These are phyloP conservation scores for Metridium senile DNA, from an alignment of 92 coral and sea anemone genomes.

Conservation along the genomic window DNA sequence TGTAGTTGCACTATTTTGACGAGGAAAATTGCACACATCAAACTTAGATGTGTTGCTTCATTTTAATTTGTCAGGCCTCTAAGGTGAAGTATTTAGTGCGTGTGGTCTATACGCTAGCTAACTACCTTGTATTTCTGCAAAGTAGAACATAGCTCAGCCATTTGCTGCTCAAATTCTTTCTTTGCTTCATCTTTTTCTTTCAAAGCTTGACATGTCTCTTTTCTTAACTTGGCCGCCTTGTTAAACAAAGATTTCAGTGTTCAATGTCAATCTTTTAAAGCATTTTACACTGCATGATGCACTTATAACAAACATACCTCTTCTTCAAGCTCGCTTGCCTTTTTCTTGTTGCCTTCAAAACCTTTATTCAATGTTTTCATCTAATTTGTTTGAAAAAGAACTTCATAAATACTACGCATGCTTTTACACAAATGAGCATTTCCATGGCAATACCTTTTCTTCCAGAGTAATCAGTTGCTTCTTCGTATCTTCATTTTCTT, in stretches of 20 bases:
- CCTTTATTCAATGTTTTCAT: conserved; percentile 13
- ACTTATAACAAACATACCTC: conserved; percentile 40
- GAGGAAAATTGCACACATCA: too few species aligned
- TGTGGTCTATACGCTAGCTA: background rate
- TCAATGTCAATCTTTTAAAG: too few species aligned
- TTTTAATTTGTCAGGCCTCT: too few species aligned
- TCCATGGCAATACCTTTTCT: too few species aligned
- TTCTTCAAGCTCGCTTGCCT: conserved; percentile 41
- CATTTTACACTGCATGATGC: background rate
- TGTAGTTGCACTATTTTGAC: too few species aligned
- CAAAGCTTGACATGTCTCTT: conserved; percentile 61
- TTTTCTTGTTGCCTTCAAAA: conserved; percentile 12
- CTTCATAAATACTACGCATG: background rate
- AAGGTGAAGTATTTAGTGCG: too few species aligned
- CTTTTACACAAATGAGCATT: background rate
- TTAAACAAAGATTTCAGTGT: background rate
- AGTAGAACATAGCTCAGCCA: conserved; percentile 90
- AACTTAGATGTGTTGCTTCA: too few species aligned
- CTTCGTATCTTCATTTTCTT: conserved; percentile 34
- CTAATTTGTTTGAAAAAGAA: background rate
- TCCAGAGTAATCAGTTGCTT: conserved; percentile 14
- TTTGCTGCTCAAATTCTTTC: conserved; percentile 73
- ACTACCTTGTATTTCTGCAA: conserved; percentile 94
- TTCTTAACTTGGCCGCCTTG: conserved; percentile 50
- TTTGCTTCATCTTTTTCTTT: conserved; percentile 80